Evolutionary conservation across 2,888 invertebrate species (phyloP), one percentile per base, ranked within the genome.

Genomic region (Dynastes grantii): DNA sequence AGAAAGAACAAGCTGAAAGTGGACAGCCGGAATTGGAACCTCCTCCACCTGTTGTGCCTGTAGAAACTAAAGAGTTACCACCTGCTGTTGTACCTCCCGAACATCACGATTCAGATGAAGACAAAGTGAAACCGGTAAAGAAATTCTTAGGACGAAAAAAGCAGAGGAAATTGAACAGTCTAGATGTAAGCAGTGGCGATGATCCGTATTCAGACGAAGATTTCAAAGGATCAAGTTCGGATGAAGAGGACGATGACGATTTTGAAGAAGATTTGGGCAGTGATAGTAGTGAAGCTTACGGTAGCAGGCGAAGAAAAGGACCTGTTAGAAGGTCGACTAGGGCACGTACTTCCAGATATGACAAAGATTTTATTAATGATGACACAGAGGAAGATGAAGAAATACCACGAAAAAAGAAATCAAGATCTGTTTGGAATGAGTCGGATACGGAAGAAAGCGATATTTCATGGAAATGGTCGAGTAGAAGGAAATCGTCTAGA

Each of bases 161-260:
- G 85, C 91, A 93, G 51, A 91, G 95, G 40, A 95, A 95, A 84
- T 88, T 97, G 63, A 96, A 96, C 86, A 94, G 94, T 68, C 89
- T 97, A 75, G 95, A 96, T 84, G 83, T 86, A 8, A 87, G 87
- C 80, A 88, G 88, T 80, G 88, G 85, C 37, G 95, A 96, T 82
- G 95, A 96, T 87, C 93, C 93, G 49, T 93, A 92, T 78, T 95
- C 95, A 0, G 97, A 97, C 85, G 97, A 97, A 87, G 98, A 98
- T 88, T 98, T 97, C 86, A 95, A 96, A 86, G 96, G 96, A 61
- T 93, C 94, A 0, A 94, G 94, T 76, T 81, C 81, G 2, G 81
- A 81, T 16, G 91, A 90, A 0, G 91, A 90, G 2, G 90, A 90
- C 37, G 90, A 90, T 13, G 93, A 93, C 67, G 92, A 93, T 37